Conservation (phyloP, 2,113 vertebrate species). For the Oreochromis aureus region DNA sequence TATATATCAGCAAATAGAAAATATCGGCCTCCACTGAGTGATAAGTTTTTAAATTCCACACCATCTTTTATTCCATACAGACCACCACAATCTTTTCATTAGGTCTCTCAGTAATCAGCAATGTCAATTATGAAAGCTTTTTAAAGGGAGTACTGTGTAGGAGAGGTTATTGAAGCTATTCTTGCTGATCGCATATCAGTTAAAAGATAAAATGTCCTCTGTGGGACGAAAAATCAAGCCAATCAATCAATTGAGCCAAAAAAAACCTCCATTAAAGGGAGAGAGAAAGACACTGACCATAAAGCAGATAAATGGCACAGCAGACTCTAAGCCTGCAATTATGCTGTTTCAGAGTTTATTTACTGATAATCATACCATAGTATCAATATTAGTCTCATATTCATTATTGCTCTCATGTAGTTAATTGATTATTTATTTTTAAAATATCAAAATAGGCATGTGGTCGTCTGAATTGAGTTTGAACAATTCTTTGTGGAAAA, state of each 20-base stretch:
- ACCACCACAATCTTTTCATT: neutral
- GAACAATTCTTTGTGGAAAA: neutral
- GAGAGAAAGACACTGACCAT: neutral
- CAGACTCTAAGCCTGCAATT: neutral
- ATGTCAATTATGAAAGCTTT: neutral
- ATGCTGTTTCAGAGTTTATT: neutral
- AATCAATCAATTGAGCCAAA: conserved; percentile 10
- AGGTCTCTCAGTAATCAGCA: neutral
- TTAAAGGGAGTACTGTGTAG: neutral
- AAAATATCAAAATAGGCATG: neutral
- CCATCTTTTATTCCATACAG: neutral
- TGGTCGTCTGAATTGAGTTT: neutral
- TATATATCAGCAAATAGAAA: neutral
- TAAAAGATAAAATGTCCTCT: neutral
- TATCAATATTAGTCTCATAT: neutral
- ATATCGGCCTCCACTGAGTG: neutral
- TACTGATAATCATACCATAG: neutral
- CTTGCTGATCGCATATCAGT: neutral
- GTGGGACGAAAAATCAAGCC: neutral
- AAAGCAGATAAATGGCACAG: neutral
- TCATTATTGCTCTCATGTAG: neutral
- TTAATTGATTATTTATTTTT: neutral
- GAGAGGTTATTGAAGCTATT: neutral
- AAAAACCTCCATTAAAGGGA: neutral
- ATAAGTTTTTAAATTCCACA: neutral